Evolutionary conservation across 2,888 invertebrate species (phyloP).

Genomic region (Limnephilus marmoratus): DNA sequence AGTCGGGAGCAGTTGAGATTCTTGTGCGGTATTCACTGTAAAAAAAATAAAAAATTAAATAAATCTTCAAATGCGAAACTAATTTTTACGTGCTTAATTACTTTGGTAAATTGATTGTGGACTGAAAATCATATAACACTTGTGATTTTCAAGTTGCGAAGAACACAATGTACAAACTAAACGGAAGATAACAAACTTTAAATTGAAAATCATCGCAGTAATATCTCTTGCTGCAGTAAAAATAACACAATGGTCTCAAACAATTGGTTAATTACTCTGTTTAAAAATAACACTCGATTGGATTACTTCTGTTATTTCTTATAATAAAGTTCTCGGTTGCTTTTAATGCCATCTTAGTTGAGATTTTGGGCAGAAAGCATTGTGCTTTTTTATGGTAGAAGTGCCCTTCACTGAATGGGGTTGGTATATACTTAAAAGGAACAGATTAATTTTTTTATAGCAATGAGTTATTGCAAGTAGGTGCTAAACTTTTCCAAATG

Average conservation of each 20-base stretch:
- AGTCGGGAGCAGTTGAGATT: too few species aligned
- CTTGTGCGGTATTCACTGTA: too few species aligned
- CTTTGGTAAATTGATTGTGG: background rate
- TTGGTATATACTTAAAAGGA: background rate
- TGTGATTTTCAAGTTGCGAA: background rate
- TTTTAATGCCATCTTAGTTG: background rate
- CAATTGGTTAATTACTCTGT: background rate
- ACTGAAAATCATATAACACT: background rate
- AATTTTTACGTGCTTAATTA: background rate
- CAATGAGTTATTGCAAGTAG: too few species aligned
- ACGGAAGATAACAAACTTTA: background rate
- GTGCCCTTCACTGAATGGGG: background rate
- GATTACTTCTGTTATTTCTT: background rate
- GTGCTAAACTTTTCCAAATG: too few species aligned
- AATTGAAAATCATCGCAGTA: background rate
- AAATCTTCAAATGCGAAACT: background rate
- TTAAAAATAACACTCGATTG: background rate
- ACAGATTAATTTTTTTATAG: too few species aligned
- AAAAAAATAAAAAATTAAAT: too few species aligned
- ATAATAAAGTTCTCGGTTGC: background rate
- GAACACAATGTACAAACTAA: background rate
- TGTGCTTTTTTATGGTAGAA: background rate
- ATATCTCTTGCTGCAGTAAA: background rate
- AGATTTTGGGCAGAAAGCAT: background rate
- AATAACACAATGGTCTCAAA: background rate